Evolutionary conservation across 1,140 invertebrate genomes (phyloP).

Genomic region (Sipha flava): DNA sequence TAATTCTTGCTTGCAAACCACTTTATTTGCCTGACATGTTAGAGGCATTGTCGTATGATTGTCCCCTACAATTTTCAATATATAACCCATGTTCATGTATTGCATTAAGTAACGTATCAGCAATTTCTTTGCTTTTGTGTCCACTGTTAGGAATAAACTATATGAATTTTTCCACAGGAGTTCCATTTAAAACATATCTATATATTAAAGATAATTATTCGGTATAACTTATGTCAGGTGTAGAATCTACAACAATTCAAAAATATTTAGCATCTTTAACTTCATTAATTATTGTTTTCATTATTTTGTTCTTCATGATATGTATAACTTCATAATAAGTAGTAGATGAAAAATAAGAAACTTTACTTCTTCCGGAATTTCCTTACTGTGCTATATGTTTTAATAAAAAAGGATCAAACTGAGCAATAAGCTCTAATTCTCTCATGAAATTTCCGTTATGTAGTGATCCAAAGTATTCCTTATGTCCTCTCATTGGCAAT

Average conservation of each 20-base stretch:
- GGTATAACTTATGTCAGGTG: slow-evolving; percentile 41
- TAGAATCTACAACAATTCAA: slow-evolving; percentile 43
- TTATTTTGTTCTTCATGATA: not conserved
- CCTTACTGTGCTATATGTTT: not conserved
- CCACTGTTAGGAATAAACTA: slow-evolving; percentile 28
- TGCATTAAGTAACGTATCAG: slow-evolving; percentile 16
- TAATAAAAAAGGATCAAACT: not conserved
- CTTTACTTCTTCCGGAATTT: not conserved
- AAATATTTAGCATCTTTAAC: slow-evolving; percentile 40
- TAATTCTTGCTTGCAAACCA: slow-evolving; percentile 39
- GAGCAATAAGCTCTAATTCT: not conserved
- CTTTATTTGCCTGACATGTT: slow-evolving; percentile 42
- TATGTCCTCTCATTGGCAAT: not conserved
- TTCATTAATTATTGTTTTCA: not conserved
- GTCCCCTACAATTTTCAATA: slow-evolving; percentile 40
- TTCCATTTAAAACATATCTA: slow-evolving; percentile 39
- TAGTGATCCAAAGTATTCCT: not conserved
- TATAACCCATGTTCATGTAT: slow-evolving; percentile 34
- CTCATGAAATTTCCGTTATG: not conserved
- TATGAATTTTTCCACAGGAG: slow-evolving; percentile 33
- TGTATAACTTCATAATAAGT: not conserved
- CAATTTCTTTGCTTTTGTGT: slow-evolving; percentile 29
- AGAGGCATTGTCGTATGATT: slow-evolving; percentile 42
- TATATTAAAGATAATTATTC: slow-evolving; percentile 42
- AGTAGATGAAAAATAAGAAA: slow-evolving; percentile 18